Base-by-base conservation (phyloP, 1,140 invertebrate genomes). In the Brachionus calyciflorus region DNA sequence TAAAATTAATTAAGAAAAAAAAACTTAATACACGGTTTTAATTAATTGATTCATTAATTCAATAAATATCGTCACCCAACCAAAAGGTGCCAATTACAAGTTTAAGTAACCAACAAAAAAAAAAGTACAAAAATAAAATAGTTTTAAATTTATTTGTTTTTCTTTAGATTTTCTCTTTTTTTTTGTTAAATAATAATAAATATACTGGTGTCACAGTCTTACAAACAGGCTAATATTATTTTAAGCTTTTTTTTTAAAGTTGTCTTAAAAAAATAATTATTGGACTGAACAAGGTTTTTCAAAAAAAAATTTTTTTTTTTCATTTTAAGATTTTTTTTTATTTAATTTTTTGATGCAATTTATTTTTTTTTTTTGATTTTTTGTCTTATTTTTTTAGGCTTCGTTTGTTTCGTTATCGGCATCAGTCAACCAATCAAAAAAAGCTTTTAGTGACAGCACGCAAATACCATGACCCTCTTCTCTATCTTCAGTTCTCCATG, bases 391-490 rank as follows among this genome's bases (percentile, higher is more conserved):
- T 12, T 33, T 41, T 3, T 5, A 12, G 19, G 19, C 60, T 12
- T 65, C 60, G 0, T 0, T 9, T 24, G 28, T 44, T 4, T 41
- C 60, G 19, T 65, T 60, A 4, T 60, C 60, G 12, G 60, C 44
- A 28, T 73, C 69, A 12, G 69, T 9, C 46, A 73, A 33, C 69
- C 69, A 73, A 24, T 73, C 69, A 46, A 73, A 73, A 55, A 73
- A 73, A 19, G 46, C 21, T n/a, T 73, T 73, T 19, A 73, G 17
- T 41, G 69, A 49, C 37, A 73, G 30, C 1, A 51, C 69, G 17
- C 28, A 73, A 40, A 73, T 73, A 9, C 19, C 69, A 28, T 73
- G 69, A 7, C 69, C 69, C 30, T 73, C 69, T 55, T 73, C 69
- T 49, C 30, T 49, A 19, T 19, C 33, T 14, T 37, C 33, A 26